These are phyloP conservation scores for Xestia c-nigrum DNA, from an alignment of 2,888 invertebrate species.

Conservation along the genomic window DNA sequence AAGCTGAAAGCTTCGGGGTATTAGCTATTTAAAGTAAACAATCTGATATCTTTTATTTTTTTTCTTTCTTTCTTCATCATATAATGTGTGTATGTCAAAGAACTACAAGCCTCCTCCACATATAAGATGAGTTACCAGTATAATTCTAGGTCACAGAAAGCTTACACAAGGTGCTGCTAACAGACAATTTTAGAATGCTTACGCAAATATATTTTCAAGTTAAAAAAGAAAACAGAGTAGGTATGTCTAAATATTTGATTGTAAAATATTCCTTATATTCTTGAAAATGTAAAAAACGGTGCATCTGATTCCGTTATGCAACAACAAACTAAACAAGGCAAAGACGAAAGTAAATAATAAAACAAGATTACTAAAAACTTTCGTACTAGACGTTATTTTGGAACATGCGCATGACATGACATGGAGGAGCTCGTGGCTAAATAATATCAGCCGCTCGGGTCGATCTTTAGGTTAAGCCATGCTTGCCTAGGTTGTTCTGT, in stretches of 20 bases:
- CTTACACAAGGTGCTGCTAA: neutral
- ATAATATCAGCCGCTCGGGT: too few species aligned
- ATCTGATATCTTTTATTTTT: constrained; percentile 3
- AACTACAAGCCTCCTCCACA: constrained; percentile 37
- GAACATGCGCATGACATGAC: too few species aligned
- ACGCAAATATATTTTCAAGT: neutral
- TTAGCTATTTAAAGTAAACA: constrained; percentile 18
- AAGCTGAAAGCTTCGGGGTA: constrained; percentile 50
- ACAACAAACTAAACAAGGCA: neutral
- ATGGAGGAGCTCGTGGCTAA: too few species aligned
- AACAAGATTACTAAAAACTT: neutral
- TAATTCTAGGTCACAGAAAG: neutral
- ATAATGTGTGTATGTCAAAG: constrained; percentile 19
- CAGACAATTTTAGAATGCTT: neutral
- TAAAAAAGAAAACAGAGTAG: neutral
- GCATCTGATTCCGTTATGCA: neutral
- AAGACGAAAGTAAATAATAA: neutral
- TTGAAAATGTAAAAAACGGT: neutral
- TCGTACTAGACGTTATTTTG: neutral
- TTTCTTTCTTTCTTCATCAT: neutral
- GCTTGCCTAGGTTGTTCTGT: too few species aligned
- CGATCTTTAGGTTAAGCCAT: too few species aligned
- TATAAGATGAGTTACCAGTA: neutral
- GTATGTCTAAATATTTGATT: neutral
- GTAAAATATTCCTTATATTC: neutral